Conservation (phyloP, 2,888 invertebrate genomes). For the Hedychridium roseum region DNA sequence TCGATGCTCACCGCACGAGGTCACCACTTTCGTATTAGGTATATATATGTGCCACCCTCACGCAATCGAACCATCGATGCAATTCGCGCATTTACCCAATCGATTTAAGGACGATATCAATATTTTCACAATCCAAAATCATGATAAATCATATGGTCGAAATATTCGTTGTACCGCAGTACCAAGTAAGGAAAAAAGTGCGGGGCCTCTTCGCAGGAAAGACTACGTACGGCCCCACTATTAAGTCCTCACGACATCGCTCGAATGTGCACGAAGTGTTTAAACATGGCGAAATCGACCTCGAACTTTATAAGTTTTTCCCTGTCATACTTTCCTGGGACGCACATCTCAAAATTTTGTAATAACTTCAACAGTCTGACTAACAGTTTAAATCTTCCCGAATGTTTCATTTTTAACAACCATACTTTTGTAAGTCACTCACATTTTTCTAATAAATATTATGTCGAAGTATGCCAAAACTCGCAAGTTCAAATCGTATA, state of each 20-base stretch:
- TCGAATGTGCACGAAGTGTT: slow-evolving; percentile 43
- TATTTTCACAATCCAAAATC: background rate
- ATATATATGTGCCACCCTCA: background rate
- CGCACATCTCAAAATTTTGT: too few relatives aligned
- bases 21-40: slow-evolving; percentile 10
- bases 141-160: background rate
- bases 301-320: too few relatives aligned
- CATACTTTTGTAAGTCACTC: too few relatives aligned
- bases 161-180: too few relatives aligned
- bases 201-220: too few relatives aligned
- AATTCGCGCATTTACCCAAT: background rate
- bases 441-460: too few relatives aligned
- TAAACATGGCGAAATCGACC: slow-evolving; percentile 28
- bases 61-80: background rate
- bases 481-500: too few relatives aligned
- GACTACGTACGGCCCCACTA: slow-evolving; percentile 37
- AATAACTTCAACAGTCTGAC: too few relatives aligned
- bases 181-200: background rate
- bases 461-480: too few relatives aligned
- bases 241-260: slow-evolving; percentile 36
- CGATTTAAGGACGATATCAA: background rate
- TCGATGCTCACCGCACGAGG: slow-evolving; percentile 18
- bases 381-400: too few relatives aligned
- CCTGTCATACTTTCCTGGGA: too few relatives aligned
- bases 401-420: too few relatives aligned